Percentiles rank a stretch among this genome's conserved stretches.
phyloP scores from a whole-genome alignment of 30 jellyfish, hydroid and myxozoan species.

The Hydractinia symbiolongicarpus region DNA sequence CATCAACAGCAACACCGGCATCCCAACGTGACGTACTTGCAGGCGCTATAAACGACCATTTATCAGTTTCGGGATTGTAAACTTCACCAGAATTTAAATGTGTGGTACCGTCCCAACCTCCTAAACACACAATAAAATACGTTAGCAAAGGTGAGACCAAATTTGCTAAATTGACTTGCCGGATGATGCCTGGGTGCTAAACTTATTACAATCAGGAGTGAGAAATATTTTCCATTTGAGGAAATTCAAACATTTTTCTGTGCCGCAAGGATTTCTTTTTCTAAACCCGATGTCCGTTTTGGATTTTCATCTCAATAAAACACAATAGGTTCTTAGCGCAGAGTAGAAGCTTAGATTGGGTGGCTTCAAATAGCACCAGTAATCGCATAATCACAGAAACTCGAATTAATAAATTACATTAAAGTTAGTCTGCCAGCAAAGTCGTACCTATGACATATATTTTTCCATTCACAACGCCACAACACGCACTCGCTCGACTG shows the following conservation, averaged over 20 bases:
- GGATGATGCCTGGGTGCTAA: background rate
- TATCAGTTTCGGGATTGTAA: conserved; percentile 65
- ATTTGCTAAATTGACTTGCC: background rate
- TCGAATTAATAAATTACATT: too few relatives aligned
- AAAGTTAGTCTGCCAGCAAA: background rate
- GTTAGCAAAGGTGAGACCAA: background rate
- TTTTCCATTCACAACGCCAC: conserved; percentile 83
- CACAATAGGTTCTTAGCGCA: too few relatives aligned
- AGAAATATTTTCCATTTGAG: background rate
- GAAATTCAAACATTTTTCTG: background rate
- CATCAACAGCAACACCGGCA: conserved; percentile 91
- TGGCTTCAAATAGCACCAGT: too few relatives aligned
- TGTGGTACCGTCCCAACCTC: conserved; percentile 98
- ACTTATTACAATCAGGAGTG: background rate
- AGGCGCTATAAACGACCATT: conserved; percentile 72
- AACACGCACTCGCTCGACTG: conserved; percentile 99
- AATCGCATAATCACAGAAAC: too few relatives aligned
- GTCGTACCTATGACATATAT: conserved; percentile 84
- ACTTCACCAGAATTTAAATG: conserved; percentile 86
- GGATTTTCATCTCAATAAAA: too few relatives aligned
- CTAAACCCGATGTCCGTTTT: too few relatives aligned
- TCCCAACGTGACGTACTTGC: conserved; percentile 92
- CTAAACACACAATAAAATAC: conserved; percentile 19
- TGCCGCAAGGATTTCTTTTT: too few relatives aligned
- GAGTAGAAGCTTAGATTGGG: too few relatives aligned